Conservation (phyloP, 2,888 invertebrate species). For the Halictus ligatus region DNA sequence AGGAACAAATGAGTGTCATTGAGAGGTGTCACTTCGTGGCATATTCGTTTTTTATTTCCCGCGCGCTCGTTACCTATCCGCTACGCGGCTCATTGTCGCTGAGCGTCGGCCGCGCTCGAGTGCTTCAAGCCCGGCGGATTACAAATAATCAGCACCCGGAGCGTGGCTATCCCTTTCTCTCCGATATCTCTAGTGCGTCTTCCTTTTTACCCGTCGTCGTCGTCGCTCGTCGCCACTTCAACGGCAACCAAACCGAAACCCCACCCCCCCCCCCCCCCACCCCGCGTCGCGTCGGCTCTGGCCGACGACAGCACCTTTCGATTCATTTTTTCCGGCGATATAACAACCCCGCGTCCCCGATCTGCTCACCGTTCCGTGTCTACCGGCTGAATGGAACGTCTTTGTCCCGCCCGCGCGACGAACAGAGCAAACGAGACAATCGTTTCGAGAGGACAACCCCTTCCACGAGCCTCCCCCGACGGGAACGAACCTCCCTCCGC, state of each 20-base stretch:
- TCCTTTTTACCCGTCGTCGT: constrained; percentile 31
- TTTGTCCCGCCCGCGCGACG: neutral
- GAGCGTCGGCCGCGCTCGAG: constrained; percentile 78
- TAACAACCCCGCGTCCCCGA: constrained; percentile 73
- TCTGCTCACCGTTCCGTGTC: constrained; percentile 60
- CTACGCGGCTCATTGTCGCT: constrained; percentile 72
- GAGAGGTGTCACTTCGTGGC: constrained; percentile 85
- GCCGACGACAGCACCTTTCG: constrained; percentile 62
- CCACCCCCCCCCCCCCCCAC: no score
- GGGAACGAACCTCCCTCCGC: neutral
- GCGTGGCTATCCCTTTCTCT: constrained; percentile 37
- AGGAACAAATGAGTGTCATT: constrained; percentile 78
- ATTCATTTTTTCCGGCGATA: constrained; percentile 72
- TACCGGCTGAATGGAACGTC: constrained; percentile 47
- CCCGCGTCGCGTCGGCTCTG: neutral
- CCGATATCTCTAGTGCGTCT: constrained; percentile 38
- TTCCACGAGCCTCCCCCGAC: neutral
- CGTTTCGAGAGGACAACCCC: constrained; percentile 42
- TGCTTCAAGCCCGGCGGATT: constrained; percentile 74
- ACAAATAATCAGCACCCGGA: constrained; percentile 78
- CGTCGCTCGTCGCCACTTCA: constrained; percentile 46
- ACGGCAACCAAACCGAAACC: constrained; percentile 19
- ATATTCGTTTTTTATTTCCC: constrained; percentile 83
- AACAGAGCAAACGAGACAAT: constrained; percentile 27
- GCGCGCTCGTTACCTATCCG: constrained; percentile 74